phyloP scores from a whole-genome alignment of 2,113 vertebrate genomes.

The Dromas ardeola region DNA sequence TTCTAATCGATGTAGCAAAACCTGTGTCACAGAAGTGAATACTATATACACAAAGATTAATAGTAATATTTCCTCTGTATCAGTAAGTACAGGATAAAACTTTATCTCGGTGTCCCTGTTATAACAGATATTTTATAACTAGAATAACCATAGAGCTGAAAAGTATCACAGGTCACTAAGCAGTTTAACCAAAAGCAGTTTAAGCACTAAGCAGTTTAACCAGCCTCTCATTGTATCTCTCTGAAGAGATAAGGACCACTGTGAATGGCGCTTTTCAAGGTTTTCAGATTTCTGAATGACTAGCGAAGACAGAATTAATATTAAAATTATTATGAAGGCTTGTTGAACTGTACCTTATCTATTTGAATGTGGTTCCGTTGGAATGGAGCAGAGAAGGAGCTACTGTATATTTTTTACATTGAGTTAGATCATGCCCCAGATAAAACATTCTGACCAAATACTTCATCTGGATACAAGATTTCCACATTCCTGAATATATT shows the following conservation, averaged over 20 bases:
- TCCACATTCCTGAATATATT: not conserved
- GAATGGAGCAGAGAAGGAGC: not conserved
- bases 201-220: no score
- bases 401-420: not conserved
- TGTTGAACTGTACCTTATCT: not conserved
- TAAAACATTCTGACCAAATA: not conserved
- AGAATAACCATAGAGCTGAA: not conserved
- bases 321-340: not conserved
- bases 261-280: not conserved
- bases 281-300: not conserved
- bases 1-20: not conserved
- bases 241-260: not conserved
- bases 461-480: not conserved
- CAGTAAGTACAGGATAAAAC: not conserved
- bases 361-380: not conserved
- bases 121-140: not conserved
- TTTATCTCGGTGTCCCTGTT: not conserved
- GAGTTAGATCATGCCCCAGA: not conserved
- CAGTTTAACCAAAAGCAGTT: not conserved
- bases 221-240: not conserved
- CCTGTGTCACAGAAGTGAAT: not conserved
- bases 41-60: not conserved
- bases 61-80: not conserved
- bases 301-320: not conserved
- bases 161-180: not conserved